Percentiles rank a stretch among this genome's conserved stretches.
phyloP scores from a whole-genome alignment of 2,113 vertebrate species.

The Cochlearius cochlearius region DNA sequence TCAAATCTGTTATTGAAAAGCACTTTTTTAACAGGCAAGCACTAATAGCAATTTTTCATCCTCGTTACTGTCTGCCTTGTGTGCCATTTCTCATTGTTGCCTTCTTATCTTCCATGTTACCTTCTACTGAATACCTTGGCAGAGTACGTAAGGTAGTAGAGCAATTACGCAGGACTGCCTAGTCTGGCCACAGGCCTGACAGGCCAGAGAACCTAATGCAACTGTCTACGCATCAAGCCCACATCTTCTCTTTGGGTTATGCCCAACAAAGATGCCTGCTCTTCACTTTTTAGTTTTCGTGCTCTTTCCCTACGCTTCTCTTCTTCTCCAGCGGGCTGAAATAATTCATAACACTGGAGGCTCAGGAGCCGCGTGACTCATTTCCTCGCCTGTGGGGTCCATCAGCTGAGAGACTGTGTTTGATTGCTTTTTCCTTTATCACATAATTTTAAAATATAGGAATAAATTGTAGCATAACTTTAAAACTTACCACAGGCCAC shows the following conservation, averaged over 20 bases:
- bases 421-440: neutral
- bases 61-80: neutral
- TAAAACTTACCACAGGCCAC: neutral
- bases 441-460: neutral
- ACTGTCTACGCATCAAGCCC: neutral
- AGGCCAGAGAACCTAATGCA: neutral
- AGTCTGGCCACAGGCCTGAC: neutral
- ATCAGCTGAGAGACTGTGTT: neutral
- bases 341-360: neutral
- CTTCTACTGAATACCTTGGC: neutral
- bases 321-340: conserved; percentile 27
- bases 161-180: neutral
- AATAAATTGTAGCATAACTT: neutral
- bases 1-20: neutral
- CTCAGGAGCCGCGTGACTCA: neutral
- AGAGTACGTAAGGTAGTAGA: neutral
- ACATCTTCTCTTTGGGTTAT: neutral
- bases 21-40: neutral
- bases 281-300: neutral
- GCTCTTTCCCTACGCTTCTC: neutral
- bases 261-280: neutral
- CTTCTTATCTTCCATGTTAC: neutral
- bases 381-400: conserved; percentile 8
- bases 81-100: neutral
- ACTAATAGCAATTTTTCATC: neutral